Conservation (phyloP, 2,888 invertebrate genomes). For the Drosophila imparisetae region DNA sequence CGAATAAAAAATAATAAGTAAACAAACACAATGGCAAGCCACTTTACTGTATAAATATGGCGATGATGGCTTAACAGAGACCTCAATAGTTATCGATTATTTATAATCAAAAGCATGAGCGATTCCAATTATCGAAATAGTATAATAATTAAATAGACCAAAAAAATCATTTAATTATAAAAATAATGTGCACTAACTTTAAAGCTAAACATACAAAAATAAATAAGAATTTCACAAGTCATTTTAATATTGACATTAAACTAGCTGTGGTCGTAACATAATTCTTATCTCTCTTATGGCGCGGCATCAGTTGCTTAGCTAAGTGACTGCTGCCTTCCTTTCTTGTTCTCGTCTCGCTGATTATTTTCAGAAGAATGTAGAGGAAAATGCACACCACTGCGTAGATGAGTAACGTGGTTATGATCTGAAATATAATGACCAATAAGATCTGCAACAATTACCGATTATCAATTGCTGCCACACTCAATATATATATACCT, state of each 20-base stretch:
- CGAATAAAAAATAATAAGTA: neutral
- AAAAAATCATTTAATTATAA: neutral
- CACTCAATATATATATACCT: conserved; percentile 19
- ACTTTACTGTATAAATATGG: neutral
- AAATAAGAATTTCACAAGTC: conserved; percentile 1
- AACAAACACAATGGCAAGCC: neutral
- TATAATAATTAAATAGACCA: neutral
- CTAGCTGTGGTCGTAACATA: conserved; percentile 61
- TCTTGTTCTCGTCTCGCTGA: conserved; percentile 27
- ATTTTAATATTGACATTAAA: conserved; percentile 53
- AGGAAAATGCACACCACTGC: conserved; percentile 65
- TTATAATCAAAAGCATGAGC: neutral
- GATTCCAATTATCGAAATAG: neutral
- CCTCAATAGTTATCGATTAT: neutral
- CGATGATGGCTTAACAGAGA: neutral
- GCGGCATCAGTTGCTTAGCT: conserved; percentile 39
- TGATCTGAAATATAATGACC: conserved; percentile 76
- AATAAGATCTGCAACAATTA: conserved; percentile 63
- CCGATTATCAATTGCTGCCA: conserved; percentile 30
- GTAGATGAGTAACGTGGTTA: conserved; percentile 68
- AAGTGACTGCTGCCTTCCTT: conserved; percentile 13
- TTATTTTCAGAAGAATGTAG: conserved; percentile 58
- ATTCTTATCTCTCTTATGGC: neutral
- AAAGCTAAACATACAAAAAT: neutral
- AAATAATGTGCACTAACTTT: neutral